These are phyloP conservation scores for Cataglyphis hispanica DNA, from an alignment of 1,140 invertebrate genomes.

Conservation along the genomic window DNA sequence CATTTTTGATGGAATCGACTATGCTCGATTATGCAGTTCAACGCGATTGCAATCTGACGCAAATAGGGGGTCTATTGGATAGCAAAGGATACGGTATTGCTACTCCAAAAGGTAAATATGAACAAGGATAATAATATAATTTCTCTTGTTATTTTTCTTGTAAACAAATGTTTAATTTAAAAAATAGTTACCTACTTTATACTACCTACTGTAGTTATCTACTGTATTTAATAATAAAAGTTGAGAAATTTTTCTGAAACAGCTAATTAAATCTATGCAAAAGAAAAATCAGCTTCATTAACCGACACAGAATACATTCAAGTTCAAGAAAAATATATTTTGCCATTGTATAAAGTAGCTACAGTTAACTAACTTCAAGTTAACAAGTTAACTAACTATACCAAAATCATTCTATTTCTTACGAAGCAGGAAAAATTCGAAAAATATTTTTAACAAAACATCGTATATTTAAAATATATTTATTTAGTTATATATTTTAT, in stretches of 20 bases:
- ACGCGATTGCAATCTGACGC: constrained; percentile 98
- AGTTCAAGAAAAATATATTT: not conserved
- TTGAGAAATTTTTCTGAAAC: not conserved
- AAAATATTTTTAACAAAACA: not conserved
- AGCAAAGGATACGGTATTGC: constrained; percentile 97
- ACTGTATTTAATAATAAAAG: constrained; percentile 32
- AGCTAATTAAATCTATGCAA: constrained; percentile 27
- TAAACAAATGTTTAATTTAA: not conserved
- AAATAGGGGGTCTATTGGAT: constrained; percentile 98
- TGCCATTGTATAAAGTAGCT: not conserved
- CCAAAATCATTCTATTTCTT: not conserved
- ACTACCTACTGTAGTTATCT: no score
- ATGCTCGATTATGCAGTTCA: constrained; percentile 98
- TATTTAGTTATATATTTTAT: constrained; percentile 1
- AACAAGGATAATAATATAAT: not conserved
- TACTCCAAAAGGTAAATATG: constrained; percentile 91
- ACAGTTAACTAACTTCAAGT: constrained; percentile 19
- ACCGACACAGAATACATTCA: not conserved
- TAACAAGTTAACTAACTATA: no score
- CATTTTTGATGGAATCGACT: constrained; percentile 99
- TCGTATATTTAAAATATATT: not conserved
- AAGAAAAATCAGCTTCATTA: constrained; percentile 21
- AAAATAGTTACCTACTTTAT: not conserved
- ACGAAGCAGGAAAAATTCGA: not conserved
- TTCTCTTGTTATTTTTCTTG: no score